Conservation (phyloP, 2,888 invertebrate species). For the Volucella inflata region DNA sequence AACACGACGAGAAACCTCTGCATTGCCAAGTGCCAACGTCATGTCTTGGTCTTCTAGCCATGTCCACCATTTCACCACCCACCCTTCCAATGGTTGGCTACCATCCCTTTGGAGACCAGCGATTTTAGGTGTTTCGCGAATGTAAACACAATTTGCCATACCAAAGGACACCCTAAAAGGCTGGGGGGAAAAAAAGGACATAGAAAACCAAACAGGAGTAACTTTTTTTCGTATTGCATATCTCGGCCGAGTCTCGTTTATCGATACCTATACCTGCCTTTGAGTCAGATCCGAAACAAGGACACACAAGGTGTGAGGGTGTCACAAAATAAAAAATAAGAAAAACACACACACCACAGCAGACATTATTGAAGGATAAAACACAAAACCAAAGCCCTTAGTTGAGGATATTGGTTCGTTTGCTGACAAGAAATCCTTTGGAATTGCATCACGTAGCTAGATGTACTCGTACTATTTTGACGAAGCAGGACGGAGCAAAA, state of each 20-base stretch:
- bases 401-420: constrained; percentile 72
- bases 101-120: constrained; percentile 36
- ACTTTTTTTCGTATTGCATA: constrained; percentile 18
- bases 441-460: constrained; percentile 70
- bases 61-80: background rate
- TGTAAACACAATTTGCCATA: constrained; percentile 67
- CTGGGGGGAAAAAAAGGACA: background rate
- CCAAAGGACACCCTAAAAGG: constrained; percentile 32
- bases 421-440: constrained; percentile 69
- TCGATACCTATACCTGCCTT: constrained; percentile 40
- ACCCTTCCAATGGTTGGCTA: constrained; percentile 35
- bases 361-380: constrained; percentile 56
- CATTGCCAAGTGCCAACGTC: constrained; percentile 60
- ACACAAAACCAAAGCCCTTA: constrained; percentile 63
- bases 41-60: constrained; percentile 40
- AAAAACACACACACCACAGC: constrained; percentile 3
- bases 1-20: constrained; percentile 54
- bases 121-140: constrained; percentile 69
- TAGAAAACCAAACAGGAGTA: background rate
- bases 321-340: constrained; percentile 36
- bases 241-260: constrained; percentile 23
- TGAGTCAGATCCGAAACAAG: no score
- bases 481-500: constrained; percentile 36
- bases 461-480: constrained; percentile 52
- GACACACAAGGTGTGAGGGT: constrained; percentile 20